Evolutionary conservation across 2,888 invertebrate genomes (phyloP).

Genomic region (Boloria selene): DNA sequence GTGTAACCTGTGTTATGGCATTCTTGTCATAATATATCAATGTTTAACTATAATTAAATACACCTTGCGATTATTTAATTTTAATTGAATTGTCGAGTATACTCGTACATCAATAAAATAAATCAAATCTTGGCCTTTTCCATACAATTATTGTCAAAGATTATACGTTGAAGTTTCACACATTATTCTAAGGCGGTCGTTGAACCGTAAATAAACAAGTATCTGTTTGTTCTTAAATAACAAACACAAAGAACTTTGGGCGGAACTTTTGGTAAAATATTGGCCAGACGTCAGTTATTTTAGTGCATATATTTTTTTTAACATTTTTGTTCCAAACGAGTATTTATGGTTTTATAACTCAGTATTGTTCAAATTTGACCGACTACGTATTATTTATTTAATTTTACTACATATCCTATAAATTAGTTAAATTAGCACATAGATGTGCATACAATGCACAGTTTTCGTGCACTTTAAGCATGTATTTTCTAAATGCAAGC

Average conservation of each 20-base stretch:
- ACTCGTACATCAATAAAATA: conserved; percentile 7
- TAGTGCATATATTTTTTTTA: conserved; percentile 32
- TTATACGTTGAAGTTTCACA: conserved; percentile 14
- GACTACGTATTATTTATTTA: too few species aligned
- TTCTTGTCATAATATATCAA: too few species aligned
- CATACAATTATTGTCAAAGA: conserved; percentile 5
- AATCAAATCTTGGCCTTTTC: conserved; percentile 2
- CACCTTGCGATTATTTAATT: background rate
- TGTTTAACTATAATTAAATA: too few species aligned
- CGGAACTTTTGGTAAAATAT: conserved; percentile 41
- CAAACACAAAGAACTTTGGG: conserved; percentile 42
- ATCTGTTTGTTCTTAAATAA: conserved; percentile 36
- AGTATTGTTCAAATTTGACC: too few species aligned
- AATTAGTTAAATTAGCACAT: too few species aligned
- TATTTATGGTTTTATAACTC: background rate
- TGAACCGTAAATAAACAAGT: conserved; percentile 36
- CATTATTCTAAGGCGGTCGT: conserved; percentile 34
- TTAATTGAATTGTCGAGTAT: conserved; percentile 13
- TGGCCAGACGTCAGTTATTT: conserved; percentile 39
- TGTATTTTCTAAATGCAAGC: too few species aligned
- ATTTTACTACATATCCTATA: too few species aligned
- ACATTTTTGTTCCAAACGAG: conserved; percentile 15
- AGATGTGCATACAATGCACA: too few species aligned
- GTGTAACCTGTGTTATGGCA: too few species aligned
- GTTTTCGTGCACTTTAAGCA: too few species aligned